These are phyloP conservation scores for Vipera ursinii DNA, from an alignment of 2,797 vertebrate genomes.

Conservation along the genomic window DNA sequence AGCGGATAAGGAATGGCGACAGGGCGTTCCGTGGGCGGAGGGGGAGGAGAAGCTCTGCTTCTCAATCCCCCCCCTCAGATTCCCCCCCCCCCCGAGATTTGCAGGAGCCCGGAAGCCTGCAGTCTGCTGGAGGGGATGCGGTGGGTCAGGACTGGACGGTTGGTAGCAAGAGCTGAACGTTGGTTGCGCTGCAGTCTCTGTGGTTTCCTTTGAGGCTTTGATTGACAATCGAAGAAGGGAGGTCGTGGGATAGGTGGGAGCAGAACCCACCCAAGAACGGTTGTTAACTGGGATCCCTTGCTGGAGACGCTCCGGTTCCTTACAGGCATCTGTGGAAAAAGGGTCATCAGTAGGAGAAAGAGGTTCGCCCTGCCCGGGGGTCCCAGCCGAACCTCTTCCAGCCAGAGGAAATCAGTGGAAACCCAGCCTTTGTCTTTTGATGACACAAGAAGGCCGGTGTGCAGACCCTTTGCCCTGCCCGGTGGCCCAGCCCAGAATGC, in stretches of 20 bases:
- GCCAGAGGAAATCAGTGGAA: fast-evolving
- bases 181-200: not conserved
- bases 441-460: not conserved
- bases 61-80: not conserved
- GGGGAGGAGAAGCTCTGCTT: not conserved
- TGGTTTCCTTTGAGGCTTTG: not conserved
- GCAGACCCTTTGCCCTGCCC: not conserved
- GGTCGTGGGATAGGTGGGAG: not conserved
- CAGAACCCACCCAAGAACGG: not conserved
- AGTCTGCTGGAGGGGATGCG: not conserved
- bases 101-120: not conserved
- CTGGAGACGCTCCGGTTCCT: not conserved
- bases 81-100: not conserved
- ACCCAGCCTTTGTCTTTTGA: not conserved
- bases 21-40: not conserved
- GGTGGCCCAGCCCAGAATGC: not conserved
- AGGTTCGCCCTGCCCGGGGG: not conserved
- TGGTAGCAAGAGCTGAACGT: too few relatives aligned
- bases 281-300: not conserved
- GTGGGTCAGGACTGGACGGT: not conserved
- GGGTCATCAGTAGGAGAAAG: not conserved
- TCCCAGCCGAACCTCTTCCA: not conserved
- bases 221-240: not conserved
- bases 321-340: not conserved
- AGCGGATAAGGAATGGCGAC: not conserved